A percentile compares a stretch with the other conserved stretches of the same genome.
These are phyloP conservation scores for Agrochola lota DNA, from an alignment of 2,888 invertebrate genomes.

Conservation along the genomic window DNA sequence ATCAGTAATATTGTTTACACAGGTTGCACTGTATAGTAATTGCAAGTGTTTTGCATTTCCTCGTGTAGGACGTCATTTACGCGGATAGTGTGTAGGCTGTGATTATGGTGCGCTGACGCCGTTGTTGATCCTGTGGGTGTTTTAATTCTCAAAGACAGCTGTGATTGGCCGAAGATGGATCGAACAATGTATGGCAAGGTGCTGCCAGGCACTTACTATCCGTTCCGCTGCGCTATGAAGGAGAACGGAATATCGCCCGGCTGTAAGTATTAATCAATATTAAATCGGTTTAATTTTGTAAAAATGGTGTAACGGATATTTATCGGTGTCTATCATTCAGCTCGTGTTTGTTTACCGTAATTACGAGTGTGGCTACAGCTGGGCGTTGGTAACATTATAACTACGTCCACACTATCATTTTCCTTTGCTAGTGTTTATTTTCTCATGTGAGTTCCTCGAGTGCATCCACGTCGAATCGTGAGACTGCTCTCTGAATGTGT, in stretches of 20 bases:
- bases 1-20: slow-evolving; percentile 57
- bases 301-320: slow-evolving; percentile 44
- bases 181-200: slow-evolving; percentile 97
- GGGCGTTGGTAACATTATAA: slow-evolving; percentile 58
- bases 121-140: slow-evolving; percentile 85
- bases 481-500: slow-evolving; percentile 58
- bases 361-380: slow-evolving; percentile 50
- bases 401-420: slow-evolving; percentile 68
- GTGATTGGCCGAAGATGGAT: slow-evolving; percentile 92
- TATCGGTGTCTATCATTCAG: slow-evolving; percentile 39
- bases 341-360: slow-evolving; percentile 59
- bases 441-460: slow-evolving; percentile 75
- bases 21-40: slow-evolving; percentile 47
- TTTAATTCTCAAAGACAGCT: slow-evolving; percentile 83
- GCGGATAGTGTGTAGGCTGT: slow-evolving; percentile 82
- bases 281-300: slow-evolving; percentile 56
- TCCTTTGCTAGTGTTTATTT: slow-evolving; percentile 79
- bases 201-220: slow-evolving; percentile 95
- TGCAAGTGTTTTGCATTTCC: slow-evolving; percentile 77
- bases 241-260: slow-evolving; percentile 96
- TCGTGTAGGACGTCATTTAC: slow-evolving; percentile 78
- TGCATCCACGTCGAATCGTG: slow-evolving; percentile 71
- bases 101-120: slow-evolving; percentile 87
- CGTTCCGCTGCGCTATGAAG: slow-evolving; percentile 95
- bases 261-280: slow-evolving; percentile 92